A percentile compares a stretch with the other conserved stretches of the same genome.
These are phyloP conservation scores for Malurus splendens DNA, from an alignment of 2,797 vertebrate species.

Conservation along the genomic window DNA sequence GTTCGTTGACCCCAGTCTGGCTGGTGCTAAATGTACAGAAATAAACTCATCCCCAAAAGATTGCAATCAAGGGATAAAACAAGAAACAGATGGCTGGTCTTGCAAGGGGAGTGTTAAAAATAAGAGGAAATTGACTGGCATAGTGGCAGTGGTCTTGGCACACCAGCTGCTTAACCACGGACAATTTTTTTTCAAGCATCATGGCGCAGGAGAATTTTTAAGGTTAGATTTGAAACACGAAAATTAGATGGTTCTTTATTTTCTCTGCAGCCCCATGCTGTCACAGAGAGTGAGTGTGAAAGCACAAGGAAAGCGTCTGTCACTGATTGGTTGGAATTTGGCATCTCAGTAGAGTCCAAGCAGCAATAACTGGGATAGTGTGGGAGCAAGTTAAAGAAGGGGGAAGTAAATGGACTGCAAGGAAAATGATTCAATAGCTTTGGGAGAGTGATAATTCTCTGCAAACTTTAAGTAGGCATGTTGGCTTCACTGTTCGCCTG, in stretches of 20 bases:
- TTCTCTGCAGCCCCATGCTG: not conserved
- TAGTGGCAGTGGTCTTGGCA: slow-evolving; percentile 47
- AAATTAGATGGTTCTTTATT: not conserved
- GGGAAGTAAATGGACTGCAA: not conserved
- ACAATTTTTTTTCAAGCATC: not conserved
- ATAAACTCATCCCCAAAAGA: slow-evolving; percentile 48
- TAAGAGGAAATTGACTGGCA: slow-evolving; percentile 56
- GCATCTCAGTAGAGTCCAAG: not conserved
- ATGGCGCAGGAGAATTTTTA: slow-evolving; percentile 5
- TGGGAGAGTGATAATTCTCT: not conserved
- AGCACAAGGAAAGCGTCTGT: not conserved
- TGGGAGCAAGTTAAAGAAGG: not conserved
- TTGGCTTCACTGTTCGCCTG: not conserved
- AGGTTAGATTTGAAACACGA: not conserved
- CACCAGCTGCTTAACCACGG: slow-evolving; percentile 35
- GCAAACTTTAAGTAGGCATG: not conserved
- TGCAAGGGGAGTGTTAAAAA: slow-evolving; percentile 49
- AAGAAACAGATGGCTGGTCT: slow-evolving; percentile 52
- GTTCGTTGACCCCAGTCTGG: slow-evolving; percentile 25
- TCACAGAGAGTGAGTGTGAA: not conserved
- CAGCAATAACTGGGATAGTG: not conserved
- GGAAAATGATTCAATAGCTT: not conserved
- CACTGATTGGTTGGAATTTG: not conserved
- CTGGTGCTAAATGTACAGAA: slow-evolving; percentile 32
- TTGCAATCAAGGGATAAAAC: slow-evolving; percentile 38